A percentile compares a stretch with the other conserved stretches of the same genome.
Conservation (phyloP, 1,140 invertebrate species). For the Cecropterus lyciades region DNA sequence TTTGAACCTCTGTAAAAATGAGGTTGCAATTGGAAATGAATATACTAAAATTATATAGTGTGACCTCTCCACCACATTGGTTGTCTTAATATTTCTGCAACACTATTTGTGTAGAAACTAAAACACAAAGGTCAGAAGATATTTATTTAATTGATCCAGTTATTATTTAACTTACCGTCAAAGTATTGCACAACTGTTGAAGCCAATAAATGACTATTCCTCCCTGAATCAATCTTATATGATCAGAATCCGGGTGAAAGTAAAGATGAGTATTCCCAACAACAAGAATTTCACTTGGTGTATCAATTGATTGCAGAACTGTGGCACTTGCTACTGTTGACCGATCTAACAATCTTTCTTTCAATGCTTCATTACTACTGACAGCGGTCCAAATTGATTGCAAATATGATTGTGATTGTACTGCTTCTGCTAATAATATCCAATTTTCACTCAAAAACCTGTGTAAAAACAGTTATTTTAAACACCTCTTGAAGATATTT, state of each 20-base stretch:
- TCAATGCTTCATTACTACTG: constrained; percentile 85
- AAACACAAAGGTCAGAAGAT: too few relatives aligned
- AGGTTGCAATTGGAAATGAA: too few relatives aligned
- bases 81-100: too few relatives aligned
- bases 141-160: too few relatives aligned
- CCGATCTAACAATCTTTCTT: constrained; percentile 86
- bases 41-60: too few relatives aligned
- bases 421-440: constrained; percentile 85
- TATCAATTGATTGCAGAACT: constrained; percentile 86
- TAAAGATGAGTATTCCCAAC: constrained; percentile 96
- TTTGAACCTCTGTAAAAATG: too few relatives aligned
- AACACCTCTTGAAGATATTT: too few relatives aligned
- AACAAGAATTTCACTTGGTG: constrained; percentile 86
- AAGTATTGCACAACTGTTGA: constrained; percentile 67
- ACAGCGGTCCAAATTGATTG: constrained; percentile 86
- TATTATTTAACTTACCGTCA: constrained; percentile 42
- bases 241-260: constrained; percentile 94
- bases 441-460: constrained; percentile 58
- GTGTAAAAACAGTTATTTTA: constrained; percentile 11
- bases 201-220: constrained; percentile 87
- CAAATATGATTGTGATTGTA: constrained; percentile 84
- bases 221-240: constrained; percentile 92
- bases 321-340: constrained; percentile 87
- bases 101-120: too few relatives aligned
- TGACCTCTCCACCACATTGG: too few relatives aligned